Conservation (phyloP, 1,140 invertebrate genomes). For the Anoplolepis gracilipes region DNA sequence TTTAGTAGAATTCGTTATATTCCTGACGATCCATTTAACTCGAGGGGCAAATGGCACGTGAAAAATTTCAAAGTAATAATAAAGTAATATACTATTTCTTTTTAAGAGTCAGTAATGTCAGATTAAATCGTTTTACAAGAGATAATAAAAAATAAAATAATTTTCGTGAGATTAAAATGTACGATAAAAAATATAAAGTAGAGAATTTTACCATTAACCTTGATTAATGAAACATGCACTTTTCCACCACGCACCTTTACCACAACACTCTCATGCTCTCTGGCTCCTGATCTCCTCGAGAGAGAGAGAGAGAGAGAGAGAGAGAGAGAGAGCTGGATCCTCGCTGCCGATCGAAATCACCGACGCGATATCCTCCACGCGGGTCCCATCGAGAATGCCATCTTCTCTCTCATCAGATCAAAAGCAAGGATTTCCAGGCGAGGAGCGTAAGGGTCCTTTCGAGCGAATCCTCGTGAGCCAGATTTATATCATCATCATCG, state of each 20-base stretch:
- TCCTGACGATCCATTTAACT: too few species aligned
- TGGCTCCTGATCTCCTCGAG: not conserved
- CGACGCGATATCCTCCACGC: constrained; percentile 22
- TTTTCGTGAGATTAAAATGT: not conserved
- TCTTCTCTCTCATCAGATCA: constrained; percentile 31
- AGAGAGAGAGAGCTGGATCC: not conserved
- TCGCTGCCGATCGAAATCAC: constrained; percentile 53
- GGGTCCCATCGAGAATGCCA: constrained; percentile 19
- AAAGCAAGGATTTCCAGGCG: not conserved
- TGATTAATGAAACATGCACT: not conserved
- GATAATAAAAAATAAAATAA: not conserved
- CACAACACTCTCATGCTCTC: constrained; percentile 24
- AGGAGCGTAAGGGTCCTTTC: not conserved
- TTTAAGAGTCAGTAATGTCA: not conserved
- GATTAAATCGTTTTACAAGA: not conserved
- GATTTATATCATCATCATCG: constrained; percentile 1
- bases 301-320: too few species aligned
- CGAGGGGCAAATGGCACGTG: too few species aligned
- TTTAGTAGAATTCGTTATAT: too few species aligned
- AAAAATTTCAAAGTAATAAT: not conserved
- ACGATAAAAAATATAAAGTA: not conserved
- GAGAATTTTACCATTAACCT: not conserved
- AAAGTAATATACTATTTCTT: not conserved
- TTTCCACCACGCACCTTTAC: constrained; percentile 43
- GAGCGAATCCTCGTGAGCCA: not conserved